A percentile compares a stretch with the other conserved stretches of the same genome.
Conservation (phyloP, 2,797 vertebrate genomes). For the Columba guinea region DNA sequence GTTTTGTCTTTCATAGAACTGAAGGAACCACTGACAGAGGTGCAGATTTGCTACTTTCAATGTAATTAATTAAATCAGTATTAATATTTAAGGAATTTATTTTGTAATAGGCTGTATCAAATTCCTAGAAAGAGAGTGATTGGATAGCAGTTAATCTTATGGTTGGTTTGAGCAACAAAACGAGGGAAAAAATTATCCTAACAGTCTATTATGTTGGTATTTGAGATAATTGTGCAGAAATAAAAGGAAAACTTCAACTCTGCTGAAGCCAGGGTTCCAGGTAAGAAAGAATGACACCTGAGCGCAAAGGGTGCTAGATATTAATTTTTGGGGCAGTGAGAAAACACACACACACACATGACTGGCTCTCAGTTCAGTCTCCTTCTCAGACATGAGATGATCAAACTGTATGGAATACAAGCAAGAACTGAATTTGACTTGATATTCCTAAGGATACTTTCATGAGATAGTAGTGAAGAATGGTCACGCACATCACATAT, state of each 20-base stretch:
- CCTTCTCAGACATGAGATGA: background rate
- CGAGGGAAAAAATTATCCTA: background rate
- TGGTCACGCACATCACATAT: background rate
- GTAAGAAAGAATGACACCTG: background rate
- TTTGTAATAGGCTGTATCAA: background rate
- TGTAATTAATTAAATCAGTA: background rate
- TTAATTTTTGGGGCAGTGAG: background rate
- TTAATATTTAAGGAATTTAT: background rate
- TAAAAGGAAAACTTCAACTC: background rate
- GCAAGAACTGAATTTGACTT: background rate
- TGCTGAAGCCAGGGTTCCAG: background rate
- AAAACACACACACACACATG: background rate
- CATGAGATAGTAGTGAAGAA: background rate
- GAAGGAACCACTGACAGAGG: background rate
- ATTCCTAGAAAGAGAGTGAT: background rate
- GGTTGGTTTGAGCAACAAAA: background rate
- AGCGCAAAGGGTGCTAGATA: background rate
- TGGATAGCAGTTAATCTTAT: background rate
- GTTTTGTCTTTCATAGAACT: background rate
- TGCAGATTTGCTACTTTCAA: background rate
- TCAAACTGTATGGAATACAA: background rate
- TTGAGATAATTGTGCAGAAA: background rate
- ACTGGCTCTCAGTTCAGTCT: background rate
- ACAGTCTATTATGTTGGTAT: background rate
- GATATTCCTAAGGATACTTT: background rate